Percentiles rank a stretch among this genome's conserved stretches.
phyloP scores from a whole-genome alignment of 2,113 vertebrate genomes.

The Atherinomorus stipes region DNA sequence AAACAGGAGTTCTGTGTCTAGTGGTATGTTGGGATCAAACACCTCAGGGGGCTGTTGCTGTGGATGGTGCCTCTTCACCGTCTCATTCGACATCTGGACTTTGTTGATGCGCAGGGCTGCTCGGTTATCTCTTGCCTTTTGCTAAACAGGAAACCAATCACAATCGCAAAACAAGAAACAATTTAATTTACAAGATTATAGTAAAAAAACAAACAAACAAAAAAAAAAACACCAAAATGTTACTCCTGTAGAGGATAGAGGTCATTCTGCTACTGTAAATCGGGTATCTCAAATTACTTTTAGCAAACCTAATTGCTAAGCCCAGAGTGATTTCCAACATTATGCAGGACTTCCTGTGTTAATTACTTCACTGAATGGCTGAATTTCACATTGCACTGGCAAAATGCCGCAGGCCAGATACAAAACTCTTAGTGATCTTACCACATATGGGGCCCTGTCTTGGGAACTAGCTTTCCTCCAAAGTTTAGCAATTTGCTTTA shows the following conservation, averaged over 20 bases:
- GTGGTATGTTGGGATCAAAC: slow-evolving; percentile 90
- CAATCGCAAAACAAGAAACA: slow-evolving; percentile 22
- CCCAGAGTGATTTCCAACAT: slow-evolving; percentile 23
- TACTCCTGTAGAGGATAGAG: not conserved
- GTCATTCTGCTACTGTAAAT: slow-evolving; percentile 2
- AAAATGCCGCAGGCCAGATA: slow-evolving; percentile 47
- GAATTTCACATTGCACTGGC: slow-evolving; percentile 50
- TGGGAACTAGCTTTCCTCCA: slow-evolving; percentile 99
- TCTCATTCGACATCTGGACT: slow-evolving; percentile 98
- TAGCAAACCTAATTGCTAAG: slow-evolving; percentile 55
- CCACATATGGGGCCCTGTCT: slow-evolving; percentile 98
- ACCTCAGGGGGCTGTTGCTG: slow-evolving; percentile 93
- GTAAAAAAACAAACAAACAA: too few species aligned
- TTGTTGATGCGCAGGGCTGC: slow-evolving; percentile 97
- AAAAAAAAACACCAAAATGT: not conserved
- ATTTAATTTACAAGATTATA: slow-evolving; percentile 8
- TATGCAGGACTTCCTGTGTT: slow-evolving; percentile 49
- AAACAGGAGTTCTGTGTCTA: slow-evolving; percentile 93
- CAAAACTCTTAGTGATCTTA: slow-evolving; percentile 78
- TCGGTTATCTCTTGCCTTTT: slow-evolving; percentile 99
- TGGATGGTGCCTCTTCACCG: slow-evolving; percentile 90
- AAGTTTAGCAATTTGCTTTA: slow-evolving; percentile 98
- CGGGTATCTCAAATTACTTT: slow-evolving; percentile 38
- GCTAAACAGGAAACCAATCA: slow-evolving; percentile 84
- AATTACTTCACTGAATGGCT: slow-evolving; percentile 51